Evolutionary conservation across 2,113 vertebrate species (phyloP).

Genomic region (Nematolebias whitei): DNA sequence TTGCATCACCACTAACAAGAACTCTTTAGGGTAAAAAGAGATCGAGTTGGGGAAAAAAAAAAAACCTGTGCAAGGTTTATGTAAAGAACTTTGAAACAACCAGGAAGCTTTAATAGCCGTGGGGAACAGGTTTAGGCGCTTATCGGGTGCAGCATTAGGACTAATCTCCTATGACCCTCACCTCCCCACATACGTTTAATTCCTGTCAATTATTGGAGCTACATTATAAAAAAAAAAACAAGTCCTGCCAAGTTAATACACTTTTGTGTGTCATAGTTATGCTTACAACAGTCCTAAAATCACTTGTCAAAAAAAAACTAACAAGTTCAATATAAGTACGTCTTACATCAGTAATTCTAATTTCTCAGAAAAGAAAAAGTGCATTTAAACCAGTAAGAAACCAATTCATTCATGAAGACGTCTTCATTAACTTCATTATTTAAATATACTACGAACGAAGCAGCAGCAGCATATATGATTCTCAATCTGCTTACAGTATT

Average conservation of each 20-base stretch:
- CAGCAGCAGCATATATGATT: constrained; percentile 66
- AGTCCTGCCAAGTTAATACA: constrained; percentile 60
- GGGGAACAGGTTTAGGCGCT: constrained; percentile 13
- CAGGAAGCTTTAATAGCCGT: constrained; percentile 11
- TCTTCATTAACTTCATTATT: constrained; percentile 52
- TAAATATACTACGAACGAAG: constrained; percentile 64
- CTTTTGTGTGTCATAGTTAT: constrained; percentile 49
- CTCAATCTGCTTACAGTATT: constrained; percentile 64
- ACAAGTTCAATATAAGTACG: constrained; percentile 60
- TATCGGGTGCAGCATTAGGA: constrained; percentile 9
- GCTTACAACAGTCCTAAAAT: constrained; percentile 69
- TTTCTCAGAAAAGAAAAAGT: constrained; percentile 75
- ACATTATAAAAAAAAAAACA: constrained; percentile 45
- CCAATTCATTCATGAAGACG: constrained; percentile 60
- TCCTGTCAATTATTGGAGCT: constrained; percentile 52
- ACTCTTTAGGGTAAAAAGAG: background rate
- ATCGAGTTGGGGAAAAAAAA: too few species aligned
- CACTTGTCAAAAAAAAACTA: constrained; percentile 56
- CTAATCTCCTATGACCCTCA: constrained; percentile 5
- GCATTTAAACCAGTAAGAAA: constrained; percentile 68
- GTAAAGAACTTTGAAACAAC: constrained; percentile 10
- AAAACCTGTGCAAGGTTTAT: constrained; percentile 41
- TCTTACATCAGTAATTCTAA: constrained; percentile 65
- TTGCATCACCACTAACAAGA: too few species aligned
- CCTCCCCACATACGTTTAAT: constrained; percentile 33